phyloP scores from a whole-genome alignment of 2,888 invertebrate species.

The Penaeus monodon region DNA sequence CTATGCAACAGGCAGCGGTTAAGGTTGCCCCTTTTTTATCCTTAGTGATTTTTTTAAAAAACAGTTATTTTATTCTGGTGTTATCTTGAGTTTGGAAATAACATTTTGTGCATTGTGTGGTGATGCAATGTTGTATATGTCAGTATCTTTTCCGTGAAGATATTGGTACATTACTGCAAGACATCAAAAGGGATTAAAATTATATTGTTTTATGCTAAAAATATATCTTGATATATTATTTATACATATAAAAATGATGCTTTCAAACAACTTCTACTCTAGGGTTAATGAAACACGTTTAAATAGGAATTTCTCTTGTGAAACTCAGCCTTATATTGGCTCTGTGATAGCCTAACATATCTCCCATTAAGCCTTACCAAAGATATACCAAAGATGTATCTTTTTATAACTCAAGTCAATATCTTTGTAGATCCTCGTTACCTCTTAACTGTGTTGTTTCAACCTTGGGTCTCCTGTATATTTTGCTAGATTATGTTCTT shows the following conservation, averaged over 20 bases:
- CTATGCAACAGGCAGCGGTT: slow-evolving; percentile 27
- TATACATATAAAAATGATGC: slow-evolving; percentile 6
- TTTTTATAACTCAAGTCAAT: slow-evolving; percentile 52
- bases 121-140: too few species aligned
- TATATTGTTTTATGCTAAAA: slow-evolving; percentile 8
- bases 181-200: not conserved
- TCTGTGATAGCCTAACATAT: slow-evolving; percentile 62
- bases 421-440: slow-evolving; percentile 22
- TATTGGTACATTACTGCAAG: too few species aligned
- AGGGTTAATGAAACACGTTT: slow-evolving; percentile 43
- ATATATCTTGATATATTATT: not conserved
- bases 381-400: slow-evolving; percentile 61
- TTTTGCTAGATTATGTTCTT: not conserved
- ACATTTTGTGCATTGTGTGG: too few species aligned
- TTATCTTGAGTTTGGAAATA: too few species aligned
- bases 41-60: slow-evolving; percentile 27
- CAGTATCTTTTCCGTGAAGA: too few species aligned
- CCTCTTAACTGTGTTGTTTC: slow-evolving; percentile 18
- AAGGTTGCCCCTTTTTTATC: not conserved
- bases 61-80: not conserved
- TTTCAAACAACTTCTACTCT: slow-evolving; percentile 3
- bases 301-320: slow-evolving; percentile 42
- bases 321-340: slow-evolving; percentile 58
- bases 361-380: slow-evolving; percentile 56
- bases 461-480: slow-evolving; percentile 21